Conservation (phyloP, 1,140 invertebrate species). For the Drosophila ananassae region DNA sequence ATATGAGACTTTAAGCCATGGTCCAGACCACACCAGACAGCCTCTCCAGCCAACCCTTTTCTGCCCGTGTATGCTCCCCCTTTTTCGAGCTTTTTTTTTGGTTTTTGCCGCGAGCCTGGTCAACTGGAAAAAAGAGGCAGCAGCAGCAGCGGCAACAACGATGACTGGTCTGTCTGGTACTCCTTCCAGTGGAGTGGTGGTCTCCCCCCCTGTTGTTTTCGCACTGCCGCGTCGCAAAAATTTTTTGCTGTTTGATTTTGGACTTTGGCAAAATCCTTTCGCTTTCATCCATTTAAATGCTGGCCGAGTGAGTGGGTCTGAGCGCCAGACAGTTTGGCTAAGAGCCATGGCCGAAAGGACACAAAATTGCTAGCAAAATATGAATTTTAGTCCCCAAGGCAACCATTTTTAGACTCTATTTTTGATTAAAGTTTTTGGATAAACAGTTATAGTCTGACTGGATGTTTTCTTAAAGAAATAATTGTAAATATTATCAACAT, state of each 20-base stretch:
- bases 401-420: not conserved
- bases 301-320: conserved; percentile 32
- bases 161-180: conserved; percentile 34
- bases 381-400: not conserved
- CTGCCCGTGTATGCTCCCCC: conserved; percentile 4
- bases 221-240: conserved; percentile 58
- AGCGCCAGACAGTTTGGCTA: conserved; percentile 61
- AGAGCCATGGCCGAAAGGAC: conserved; percentile 32
- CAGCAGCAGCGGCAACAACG: conserved; percentile 49
- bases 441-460: too few relatives aligned
- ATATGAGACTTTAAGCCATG: conserved; percentile 43
- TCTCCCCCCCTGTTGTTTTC: conserved; percentile 29
- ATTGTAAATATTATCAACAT: not conserved
- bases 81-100: conserved; percentile 39
- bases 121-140: conserved; percentile 71
- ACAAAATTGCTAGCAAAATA: not conserved
- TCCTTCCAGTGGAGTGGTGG: not conserved
- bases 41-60: not conserved
- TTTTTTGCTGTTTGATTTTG: conserved; percentile 78
- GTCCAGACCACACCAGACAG: conserved; percentile 11
- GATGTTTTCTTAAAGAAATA: not conserved
- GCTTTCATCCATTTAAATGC: conserved; percentile 81
- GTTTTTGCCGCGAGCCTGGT: conserved; percentile 60
- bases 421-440: too few relatives aligned
- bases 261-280: conserved; percentile 81